phyloP scores from a whole-genome alignment of 2,113 vertebrate genomes.

The Artemisiospiza belli region DNA sequence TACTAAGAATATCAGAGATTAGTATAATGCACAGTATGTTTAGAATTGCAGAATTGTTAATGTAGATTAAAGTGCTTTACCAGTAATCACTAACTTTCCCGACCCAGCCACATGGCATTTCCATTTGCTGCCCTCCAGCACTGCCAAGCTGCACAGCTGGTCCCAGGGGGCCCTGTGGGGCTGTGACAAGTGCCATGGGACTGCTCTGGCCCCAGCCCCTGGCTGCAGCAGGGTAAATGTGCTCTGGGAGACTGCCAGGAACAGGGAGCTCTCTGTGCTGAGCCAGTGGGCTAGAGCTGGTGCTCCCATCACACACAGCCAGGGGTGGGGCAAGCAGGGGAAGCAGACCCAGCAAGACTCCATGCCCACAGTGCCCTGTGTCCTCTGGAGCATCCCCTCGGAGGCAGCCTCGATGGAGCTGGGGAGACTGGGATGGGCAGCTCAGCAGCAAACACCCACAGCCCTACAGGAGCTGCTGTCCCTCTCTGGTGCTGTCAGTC shows the following conservation, averaged over 20 bases:
- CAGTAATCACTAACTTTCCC: not conserved
- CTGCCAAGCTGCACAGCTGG: not conserved
- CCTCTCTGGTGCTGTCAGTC: not conserved
- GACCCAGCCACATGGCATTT: not conserved
- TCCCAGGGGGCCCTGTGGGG: not conserved
- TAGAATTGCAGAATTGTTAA: not conserved
- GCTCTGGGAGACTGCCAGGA: not conserved
- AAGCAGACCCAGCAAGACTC: not conserved
- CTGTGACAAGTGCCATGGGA: rapidly evolving
- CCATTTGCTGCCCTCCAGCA: not conserved
- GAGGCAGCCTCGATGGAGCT: not conserved
- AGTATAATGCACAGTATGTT: not conserved
- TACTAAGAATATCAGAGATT: not conserved
- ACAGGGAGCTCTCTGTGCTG: not conserved
- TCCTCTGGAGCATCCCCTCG: not conserved
- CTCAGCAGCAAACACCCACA: not conserved
- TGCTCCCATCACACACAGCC: not conserved
- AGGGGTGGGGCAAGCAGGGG: not conserved
- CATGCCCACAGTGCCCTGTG: not conserved
- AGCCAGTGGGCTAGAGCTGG: not conserved
- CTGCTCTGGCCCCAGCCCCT: not conserved
- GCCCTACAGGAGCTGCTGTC: not conserved
- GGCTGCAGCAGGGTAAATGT: rapidly evolving
- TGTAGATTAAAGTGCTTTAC: not conserved
- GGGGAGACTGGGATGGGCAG: not conserved